Evolutionary conservation across 2,113 vertebrate species (phyloP).

Genomic region (Otis tarda): DNA sequence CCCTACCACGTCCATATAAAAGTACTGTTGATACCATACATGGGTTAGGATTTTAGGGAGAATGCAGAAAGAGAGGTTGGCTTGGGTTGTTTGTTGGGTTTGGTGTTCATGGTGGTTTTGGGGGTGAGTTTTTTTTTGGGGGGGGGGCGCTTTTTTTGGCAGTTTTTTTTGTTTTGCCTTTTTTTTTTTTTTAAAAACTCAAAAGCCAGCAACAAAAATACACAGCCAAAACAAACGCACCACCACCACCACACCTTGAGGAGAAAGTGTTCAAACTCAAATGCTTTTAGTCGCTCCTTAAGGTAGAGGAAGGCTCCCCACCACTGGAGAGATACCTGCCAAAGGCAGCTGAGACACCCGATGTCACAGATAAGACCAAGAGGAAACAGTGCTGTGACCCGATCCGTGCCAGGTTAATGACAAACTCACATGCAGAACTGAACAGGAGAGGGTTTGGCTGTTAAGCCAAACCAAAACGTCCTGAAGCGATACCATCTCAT

Average conservation of each 20-base stretch:
- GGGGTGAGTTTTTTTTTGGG: no score
- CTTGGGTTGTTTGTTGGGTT: rapidly evolving
- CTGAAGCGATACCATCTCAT: neutral
- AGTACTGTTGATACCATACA: rapidly evolving
- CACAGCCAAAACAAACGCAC: neutral
- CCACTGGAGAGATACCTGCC: neutral
- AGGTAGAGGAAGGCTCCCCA: neutral
- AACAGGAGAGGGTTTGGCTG: neutral
- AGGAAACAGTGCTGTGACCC: neutral
- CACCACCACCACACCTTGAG: neutral
- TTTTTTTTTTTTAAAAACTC: neutral
- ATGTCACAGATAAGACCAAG: neutral
- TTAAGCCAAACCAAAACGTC: neutral
- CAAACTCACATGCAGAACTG: neutral
- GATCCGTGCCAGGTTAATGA: neutral
- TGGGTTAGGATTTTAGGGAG: neutral
- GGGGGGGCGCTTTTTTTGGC: no score
- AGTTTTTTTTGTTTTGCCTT: neutral
- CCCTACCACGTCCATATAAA: neutral
- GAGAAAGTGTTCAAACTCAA: neutral
- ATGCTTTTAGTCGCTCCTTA: neutral
- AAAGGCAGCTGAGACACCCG: neutral
- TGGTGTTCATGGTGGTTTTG: neutral
- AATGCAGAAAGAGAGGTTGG: neutral
- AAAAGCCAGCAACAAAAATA: neutral